These are phyloP conservation scores for Euwallacea similis DNA, from an alignment of 1,140 invertebrate genomes.

Conservation along the genomic window DNA sequence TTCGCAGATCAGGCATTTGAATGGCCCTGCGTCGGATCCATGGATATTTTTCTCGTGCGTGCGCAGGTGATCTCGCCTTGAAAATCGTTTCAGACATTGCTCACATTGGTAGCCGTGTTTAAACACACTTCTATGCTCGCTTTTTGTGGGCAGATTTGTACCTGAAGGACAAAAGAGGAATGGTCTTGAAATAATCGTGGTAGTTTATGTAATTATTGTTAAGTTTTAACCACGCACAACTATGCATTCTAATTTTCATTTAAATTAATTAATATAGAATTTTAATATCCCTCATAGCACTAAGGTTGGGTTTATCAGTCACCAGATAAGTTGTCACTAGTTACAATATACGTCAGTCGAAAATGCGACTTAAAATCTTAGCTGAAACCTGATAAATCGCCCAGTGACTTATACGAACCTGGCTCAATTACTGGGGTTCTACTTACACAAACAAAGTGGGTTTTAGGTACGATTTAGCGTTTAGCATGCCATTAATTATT, in stretches of 20 bases:
- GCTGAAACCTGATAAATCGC: too few relatives aligned
- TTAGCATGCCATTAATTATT: slow-evolving; percentile 33
- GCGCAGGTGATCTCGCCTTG: slow-evolving; percentile 52
- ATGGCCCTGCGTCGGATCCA: slow-evolving; percentile 54
- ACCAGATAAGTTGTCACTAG: too few relatives aligned
- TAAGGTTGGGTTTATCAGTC: too few relatives aligned
- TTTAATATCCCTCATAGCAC: too few relatives aligned
- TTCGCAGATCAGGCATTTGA: slow-evolving; percentile 51
- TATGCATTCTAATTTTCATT: too few relatives aligned
- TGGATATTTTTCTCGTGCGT: slow-evolving; percentile 55
- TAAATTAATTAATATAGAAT: too few relatives aligned
- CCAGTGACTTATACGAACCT: slow-evolving; percentile 10
- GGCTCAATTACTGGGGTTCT: slow-evolving; percentile 10
- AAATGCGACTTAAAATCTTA: too few relatives aligned
- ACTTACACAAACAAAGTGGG: slow-evolving; percentile 6
- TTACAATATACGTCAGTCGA: too few relatives aligned
- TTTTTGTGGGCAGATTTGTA: not conserved
- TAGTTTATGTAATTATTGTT: too few relatives aligned
- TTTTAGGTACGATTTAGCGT: slow-evolving; percentile 5
- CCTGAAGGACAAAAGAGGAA: slow-evolving; percentile 19
- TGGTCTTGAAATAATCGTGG: too few relatives aligned
- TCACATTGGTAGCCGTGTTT: slow-evolving; percentile 49
- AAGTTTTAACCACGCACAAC: too few relatives aligned
- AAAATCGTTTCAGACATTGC: slow-evolving; percentile 52
- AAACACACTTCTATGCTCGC: slow-evolving; percentile 15